Conservation (phyloP, 2,797 vertebrate genomes). For the Pseudochirops corinnae region DNA sequence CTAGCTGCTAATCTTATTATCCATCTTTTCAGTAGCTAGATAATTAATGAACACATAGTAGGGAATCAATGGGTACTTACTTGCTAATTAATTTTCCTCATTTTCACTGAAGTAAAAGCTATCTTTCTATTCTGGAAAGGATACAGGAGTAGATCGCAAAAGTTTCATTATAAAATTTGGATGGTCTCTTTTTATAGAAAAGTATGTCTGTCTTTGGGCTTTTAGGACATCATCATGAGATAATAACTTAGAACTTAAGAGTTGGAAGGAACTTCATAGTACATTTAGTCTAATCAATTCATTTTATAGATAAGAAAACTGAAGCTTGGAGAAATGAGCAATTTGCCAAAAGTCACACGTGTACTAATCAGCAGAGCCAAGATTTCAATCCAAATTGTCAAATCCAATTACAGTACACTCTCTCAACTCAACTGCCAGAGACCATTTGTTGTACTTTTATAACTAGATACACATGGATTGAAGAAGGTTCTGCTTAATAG, state of each 20-base stretch:
- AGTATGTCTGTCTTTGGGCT: slow-evolving; percentile 8
- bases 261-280: background rate
- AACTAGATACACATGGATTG: background rate
- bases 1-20: background rate
- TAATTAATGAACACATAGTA: background rate
- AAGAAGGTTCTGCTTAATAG: slow-evolving; percentile 12
- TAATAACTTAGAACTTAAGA: background rate
- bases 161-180: background rate
- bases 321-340: background rate
- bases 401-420: background rate
- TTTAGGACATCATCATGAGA: slow-evolving; percentile 2
- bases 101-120: background rate
- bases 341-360: background rate
- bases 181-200: slow-evolving; percentile 1
- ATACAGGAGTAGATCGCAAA: background rate
- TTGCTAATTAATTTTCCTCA: background rate
- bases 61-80: background rate
- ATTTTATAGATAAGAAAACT: background rate
- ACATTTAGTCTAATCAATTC: background rate
- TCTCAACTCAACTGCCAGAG: background rate
- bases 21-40: background rate
- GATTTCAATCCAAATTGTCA: background rate
- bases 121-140: background rate
- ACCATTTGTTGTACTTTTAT: background rate
- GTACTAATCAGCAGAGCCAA: background rate